Evolutionary conservation across 1,140 invertebrate genomes (phyloP), one percentile per base, ranked within the genome.

Genomic region (Hyles vespertilio): DNA sequence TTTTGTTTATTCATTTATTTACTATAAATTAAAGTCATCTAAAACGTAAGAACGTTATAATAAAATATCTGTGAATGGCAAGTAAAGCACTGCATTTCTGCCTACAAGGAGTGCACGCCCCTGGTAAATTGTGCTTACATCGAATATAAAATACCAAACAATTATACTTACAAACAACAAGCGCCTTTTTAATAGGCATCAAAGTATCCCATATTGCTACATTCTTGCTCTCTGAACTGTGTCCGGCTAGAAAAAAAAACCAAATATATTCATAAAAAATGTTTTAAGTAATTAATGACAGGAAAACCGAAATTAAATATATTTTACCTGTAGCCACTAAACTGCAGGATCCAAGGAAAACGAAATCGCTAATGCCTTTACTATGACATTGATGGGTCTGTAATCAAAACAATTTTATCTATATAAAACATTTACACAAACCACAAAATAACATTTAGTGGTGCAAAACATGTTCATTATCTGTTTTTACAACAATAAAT

Each of bases 131-230:
- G 8, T 40, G 5, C 0, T 40, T 40, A 8, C 36, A 5, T 5
- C 8, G 36, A 2, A 40, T 40, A 40, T 40, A 5, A 40, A 22
- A 40, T 2, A 8, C 3, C 4, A 40, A 5, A 8, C 5, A 2
- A 8, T 8, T 47, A 65, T 83, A 90, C 88, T 90, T 81, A 95
- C 94, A 93, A 89, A 96, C 94, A 52, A 99, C 95, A 66, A 98
- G 91, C 47, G 97, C 94, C 90, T 98, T 99, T 74, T 96, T 96
- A 72, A 96, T 94, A 5, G 98, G 98, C 88, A 99, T 92, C 51
- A 99, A 91, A 1, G 98, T 99, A 83, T 99, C 98, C 98, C 98
- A 99, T 58, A 99, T 92, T 51, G 96, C 97, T n/a, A 99, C 96
- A 89, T 99, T 99, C 75, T 96, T 96, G 76, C 96, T 97, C 85